Percentiles rank a stretch among this genome's conserved stretches.
Evolutionary conservation across 2,797 vertebrate species (phyloP).

Genomic region (Muscicapa striata): DNA sequence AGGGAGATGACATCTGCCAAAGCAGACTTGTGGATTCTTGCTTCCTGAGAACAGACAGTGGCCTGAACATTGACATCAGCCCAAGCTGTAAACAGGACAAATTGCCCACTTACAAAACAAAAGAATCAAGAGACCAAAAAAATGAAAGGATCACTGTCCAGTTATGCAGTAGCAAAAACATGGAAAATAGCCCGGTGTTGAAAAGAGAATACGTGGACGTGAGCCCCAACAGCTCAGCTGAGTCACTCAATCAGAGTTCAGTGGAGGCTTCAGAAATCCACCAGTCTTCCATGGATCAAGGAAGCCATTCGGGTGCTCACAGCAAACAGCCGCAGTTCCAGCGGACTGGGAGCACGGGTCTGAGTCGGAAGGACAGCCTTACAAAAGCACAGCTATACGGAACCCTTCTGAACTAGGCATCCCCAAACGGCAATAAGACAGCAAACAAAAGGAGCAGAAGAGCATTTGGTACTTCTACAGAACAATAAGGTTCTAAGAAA

Average conservation of each 20-base stretch:
- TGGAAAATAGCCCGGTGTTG: constrained; percentile 75
- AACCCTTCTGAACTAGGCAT: constrained; percentile 90
- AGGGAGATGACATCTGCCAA: constrained; percentile 88
- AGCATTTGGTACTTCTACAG: constrained; percentile 42
- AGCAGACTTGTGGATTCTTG: constrained; percentile 83
- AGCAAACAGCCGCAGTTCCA: constrained; percentile 89
- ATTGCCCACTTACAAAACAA: constrained; percentile 79
- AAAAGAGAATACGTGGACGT: constrained; percentile 84
- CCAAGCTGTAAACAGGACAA: constrained; percentile 82
- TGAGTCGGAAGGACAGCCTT: constrained; percentile 96
- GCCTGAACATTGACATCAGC: constrained; percentile 84
- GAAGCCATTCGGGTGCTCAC: constrained; percentile 81
- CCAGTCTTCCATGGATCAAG: constrained; percentile 85
- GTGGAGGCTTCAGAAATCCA: constrained; percentile 86
- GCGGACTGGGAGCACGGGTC: constrained; percentile 88
- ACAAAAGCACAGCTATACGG: constrained; percentile 97
- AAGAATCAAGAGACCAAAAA: constrained; percentile 83
- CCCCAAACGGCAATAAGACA: constrained; percentile 70
- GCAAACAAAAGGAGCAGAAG: neutral
- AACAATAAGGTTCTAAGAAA: constrained; percentile 26
- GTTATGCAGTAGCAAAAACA: constrained; percentile 83
- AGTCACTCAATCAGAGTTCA: constrained; percentile 89
- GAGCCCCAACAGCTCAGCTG: constrained; percentile 86
- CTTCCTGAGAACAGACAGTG: constrained; percentile 82
- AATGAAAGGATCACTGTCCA: constrained; percentile 83